A percentile compares a stretch with the other conserved stretches of the same genome.
Evolutionary conservation across 2,797 vertebrate genomes (phyloP).

Genomic region (Meriones psammophilus): DNA sequence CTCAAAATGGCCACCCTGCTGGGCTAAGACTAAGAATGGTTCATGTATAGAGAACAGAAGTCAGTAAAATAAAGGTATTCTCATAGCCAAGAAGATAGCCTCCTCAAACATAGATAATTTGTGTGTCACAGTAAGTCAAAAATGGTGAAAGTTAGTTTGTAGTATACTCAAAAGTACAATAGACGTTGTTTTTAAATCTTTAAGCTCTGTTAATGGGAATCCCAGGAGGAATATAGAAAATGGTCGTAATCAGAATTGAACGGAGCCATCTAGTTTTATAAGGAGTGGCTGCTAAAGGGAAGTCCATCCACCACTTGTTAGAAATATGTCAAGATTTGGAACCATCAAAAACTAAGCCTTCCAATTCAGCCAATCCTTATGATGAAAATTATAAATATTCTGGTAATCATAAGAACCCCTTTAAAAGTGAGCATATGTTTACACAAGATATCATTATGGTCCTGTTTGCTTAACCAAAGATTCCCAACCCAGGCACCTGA

Average conservation of each 20-base stretch:
- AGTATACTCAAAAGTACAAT: slow-evolving; percentile 55
- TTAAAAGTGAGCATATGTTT: slow-evolving; percentile 80
- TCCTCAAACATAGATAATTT: slow-evolving; percentile 71
- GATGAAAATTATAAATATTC: slow-evolving; percentile 78
- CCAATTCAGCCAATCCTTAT: slow-evolving; percentile 69
- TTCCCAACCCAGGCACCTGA: slow-evolving; percentile 65
- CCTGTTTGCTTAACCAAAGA: slow-evolving; percentile 66
- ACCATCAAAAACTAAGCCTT: slow-evolving; percentile 75
- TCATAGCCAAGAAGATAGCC: slow-evolving; percentile 3
- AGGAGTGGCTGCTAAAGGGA: slow-evolving; percentile 41
- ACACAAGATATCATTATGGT: slow-evolving; percentile 68
- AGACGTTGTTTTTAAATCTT: slow-evolving; percentile 40
- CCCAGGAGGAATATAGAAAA: slow-evolving; percentile 41
- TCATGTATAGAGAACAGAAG: background rate
- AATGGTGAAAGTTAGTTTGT: slow-evolving; percentile 26
- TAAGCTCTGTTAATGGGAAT: slow-evolving; percentile 41
- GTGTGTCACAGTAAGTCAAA: slow-evolving; percentile 68
- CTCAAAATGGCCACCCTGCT: slow-evolving; percentile 15
- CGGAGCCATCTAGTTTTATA: slow-evolving; percentile 57
- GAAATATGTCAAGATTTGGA: slow-evolving; percentile 70
- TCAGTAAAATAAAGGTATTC: background rate
- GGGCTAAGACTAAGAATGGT: background rate
- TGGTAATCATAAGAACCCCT: slow-evolving; percentile 74
- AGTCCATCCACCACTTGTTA: slow-evolving; percentile 60
- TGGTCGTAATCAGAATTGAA: slow-evolving; percentile 55